These are phyloP conservation scores for Sturmia bella DNA, from an alignment of 2,888 invertebrate genomes.

Conservation along the genomic window DNA sequence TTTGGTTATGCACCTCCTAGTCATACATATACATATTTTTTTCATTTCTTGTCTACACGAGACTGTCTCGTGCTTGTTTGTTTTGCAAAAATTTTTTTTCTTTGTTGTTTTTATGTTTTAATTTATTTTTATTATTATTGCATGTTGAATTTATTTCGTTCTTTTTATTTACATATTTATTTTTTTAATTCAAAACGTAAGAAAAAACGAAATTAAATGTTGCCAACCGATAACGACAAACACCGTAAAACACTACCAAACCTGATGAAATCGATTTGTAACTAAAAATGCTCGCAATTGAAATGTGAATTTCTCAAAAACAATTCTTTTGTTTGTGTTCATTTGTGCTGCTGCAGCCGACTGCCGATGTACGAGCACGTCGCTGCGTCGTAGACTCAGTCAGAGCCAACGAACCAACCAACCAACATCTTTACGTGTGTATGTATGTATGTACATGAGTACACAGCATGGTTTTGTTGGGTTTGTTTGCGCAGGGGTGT, in stretches of 20 bases:
- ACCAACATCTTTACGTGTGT: not conserved
- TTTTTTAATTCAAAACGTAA: slow-evolving; percentile 44
- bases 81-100: slow-evolving; percentile 44
- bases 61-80: slow-evolving; percentile 66
- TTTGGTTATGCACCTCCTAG: not conserved
- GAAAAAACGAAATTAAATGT: slow-evolving; percentile 49
- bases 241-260: slow-evolving; percentile 78
- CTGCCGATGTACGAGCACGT: slow-evolving; percentile 4
- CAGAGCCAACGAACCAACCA: too few relatives aligned
- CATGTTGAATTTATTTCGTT: slow-evolving; percentile 31
- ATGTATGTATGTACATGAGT: too few relatives aligned
- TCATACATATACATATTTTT: slow-evolving; percentile 4
- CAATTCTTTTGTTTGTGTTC: slow-evolving; percentile 49
- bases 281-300: slow-evolving; percentile 76
- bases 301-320: slow-evolving; percentile 79
- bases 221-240: slow-evolving; percentile 76
- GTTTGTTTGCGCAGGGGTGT: not conserved
- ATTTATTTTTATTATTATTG: slow-evolving; percentile 40
- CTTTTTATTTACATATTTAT: slow-evolving; percentile 1
- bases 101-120: slow-evolving; percentile 68
- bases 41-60: slow-evolving; percentile 58
- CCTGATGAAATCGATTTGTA: slow-evolving; percentile 81
- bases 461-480: too few relatives aligned
- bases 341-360: slow-evolving; percentile 18
- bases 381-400: not conserved